Percentiles rank a stretch among this genome's conserved stretches.
Evolutionary conservation across 1,140 invertebrate species (phyloP).

Genomic region (Chironomus striatipennis): DNA sequence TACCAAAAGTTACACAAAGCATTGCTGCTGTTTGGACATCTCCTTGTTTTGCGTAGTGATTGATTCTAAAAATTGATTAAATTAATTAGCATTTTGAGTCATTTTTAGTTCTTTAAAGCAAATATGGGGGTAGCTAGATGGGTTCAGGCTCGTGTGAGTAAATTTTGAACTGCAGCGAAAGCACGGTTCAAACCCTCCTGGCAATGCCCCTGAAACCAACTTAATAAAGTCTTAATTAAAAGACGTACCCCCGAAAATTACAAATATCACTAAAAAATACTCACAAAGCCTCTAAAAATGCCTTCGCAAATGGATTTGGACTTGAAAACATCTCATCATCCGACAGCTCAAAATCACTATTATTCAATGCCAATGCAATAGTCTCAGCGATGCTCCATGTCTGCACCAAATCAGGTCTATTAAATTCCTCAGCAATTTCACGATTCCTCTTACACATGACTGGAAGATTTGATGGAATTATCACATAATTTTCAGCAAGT

Average conservation of each 20-base stretch:
- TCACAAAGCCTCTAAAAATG: slow-evolving; percentile 76
- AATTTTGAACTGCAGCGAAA: no score
- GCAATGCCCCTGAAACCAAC: no score
- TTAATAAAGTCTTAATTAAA: no score
- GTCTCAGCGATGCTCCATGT: slow-evolving; percentile 74
- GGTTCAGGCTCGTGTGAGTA: no score
- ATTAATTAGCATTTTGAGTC: slow-evolving; percentile 22
- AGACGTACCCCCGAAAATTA: not conserved
- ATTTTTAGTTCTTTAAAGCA: no score
- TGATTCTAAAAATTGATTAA: slow-evolving; percentile 50
- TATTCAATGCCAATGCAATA: slow-evolving; percentile 50
- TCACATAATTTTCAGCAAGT: slow-evolving; percentile 76
- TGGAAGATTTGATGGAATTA: slow-evolving; percentile 48
- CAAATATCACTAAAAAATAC: slow-evolving; percentile 35
- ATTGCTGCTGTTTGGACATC: slow-evolving; percentile 93
- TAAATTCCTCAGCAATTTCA: slow-evolving; percentile 58
- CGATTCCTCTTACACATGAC: slow-evolving; percentile 74
- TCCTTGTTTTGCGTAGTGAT: slow-evolving; percentile 64
- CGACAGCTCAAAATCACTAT: slow-evolving; percentile 30
- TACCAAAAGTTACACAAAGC: slow-evolving; percentile 77
- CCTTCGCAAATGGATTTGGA: slow-evolving; percentile 74
- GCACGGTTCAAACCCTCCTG: no score
- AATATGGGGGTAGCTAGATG: no score
- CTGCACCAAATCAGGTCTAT: slow-evolving; percentile 73
- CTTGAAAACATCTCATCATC: slow-evolving; percentile 35